Evolutionary conservation across 1,140 invertebrate species (phyloP).

Genomic region (Ostrea denselamellosa): DNA sequence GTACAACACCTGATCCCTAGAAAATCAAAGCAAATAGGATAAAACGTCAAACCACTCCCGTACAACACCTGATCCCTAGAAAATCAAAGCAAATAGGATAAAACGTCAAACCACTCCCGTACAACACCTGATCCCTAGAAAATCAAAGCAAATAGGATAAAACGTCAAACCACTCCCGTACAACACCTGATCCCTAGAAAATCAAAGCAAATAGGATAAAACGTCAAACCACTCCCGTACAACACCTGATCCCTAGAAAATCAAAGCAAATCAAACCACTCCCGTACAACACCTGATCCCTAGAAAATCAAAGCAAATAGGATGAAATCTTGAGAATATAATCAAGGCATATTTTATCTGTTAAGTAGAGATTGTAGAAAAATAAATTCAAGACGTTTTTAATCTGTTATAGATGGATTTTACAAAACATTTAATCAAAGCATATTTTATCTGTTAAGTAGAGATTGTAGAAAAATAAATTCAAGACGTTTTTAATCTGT

Average conservation of each 20-base stretch:
- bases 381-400: too few species aligned
- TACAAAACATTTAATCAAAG: too few species aligned
- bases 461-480: too few species aligned
- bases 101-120: conserved; percentile 95
- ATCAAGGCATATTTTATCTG: not conserved
- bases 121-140: conserved; percentile 96
- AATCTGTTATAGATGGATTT: too few species aligned
- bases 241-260: conserved; percentile 95
- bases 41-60: conserved; percentile 97
- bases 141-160: too few species aligned
- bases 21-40: too few species aligned
- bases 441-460: not conserved
- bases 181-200: conserved; percentile 96
- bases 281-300: conserved; percentile 95
- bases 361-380: not conserved
- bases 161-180: conserved; percentile 96
- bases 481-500: too few species aligned
- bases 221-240: conserved; percentile 97
- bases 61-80: conserved; percentile 95
- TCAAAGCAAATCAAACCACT: conserved; percentile 99
- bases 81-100: too few species aligned
- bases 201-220: too few species aligned
- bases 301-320: conserved; percentile 75
- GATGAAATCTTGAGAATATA: not conserved
- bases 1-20: conserved; percentile 94